These are phyloP conservation scores for Myotis myotis DNA, from an alignment of 2,797 vertebrate species.

Conservation along the genomic window DNA sequence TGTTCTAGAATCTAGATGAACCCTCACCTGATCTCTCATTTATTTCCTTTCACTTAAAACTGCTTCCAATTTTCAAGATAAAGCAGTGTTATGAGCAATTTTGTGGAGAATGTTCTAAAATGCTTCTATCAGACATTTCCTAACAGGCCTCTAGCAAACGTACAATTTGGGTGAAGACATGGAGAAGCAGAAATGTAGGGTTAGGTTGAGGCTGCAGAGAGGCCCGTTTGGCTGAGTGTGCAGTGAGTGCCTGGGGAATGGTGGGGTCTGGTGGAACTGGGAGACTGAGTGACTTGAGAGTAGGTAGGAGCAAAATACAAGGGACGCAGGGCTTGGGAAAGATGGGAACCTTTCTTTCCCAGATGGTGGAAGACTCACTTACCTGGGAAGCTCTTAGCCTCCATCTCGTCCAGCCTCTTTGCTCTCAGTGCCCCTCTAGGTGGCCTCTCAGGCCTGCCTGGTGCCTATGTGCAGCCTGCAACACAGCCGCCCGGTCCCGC, in stretches of 20 bases:
- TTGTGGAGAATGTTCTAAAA: background rate
- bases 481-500: rapidly evolving
- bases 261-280: rapidly evolving
- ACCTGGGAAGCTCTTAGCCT: background rate
- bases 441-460: background rate
- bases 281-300: background rate
- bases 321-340: background rate
- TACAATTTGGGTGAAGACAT: background rate
- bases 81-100: background rate
- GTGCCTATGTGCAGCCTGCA: rapidly evolving
- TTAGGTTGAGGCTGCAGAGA: background rate
- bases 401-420: background rate
- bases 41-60: background rate
- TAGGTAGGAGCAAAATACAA: background rate
- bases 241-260: background rate
- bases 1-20: background rate
- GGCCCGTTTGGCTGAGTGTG: too few species aligned
- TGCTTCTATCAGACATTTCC: background rate
- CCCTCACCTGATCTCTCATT: background rate
- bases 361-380: background rate
- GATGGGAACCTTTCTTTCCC: background rate
- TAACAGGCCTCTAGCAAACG: background rate
- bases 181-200: background rate
- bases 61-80: background rate
- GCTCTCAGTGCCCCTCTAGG: background rate